These are phyloP conservation scores for Hirtodrosophila confusa DNA, from an alignment of 2,888 invertebrate genomes.

Conservation along the genomic window DNA sequence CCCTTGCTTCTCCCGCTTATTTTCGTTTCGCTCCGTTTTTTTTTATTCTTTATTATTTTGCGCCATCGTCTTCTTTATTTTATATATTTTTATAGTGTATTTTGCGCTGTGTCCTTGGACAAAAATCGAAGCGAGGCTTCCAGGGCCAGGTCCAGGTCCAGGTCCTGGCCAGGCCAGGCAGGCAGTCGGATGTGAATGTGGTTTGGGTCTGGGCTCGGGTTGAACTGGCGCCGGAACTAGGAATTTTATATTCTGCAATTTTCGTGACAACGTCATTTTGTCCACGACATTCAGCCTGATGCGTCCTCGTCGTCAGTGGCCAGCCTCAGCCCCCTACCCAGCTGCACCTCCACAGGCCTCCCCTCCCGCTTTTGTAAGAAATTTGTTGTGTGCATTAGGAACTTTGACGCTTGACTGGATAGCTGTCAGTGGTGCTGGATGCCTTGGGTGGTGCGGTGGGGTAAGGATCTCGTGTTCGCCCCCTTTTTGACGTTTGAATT, in stretches of 20 bases:
- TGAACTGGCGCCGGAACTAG: slow-evolving; percentile 67
- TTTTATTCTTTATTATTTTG: slow-evolving; percentile 45
- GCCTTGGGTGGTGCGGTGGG: slow-evolving; percentile 17
- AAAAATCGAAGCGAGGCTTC: slow-evolving; percentile 66
- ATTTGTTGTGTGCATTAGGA: slow-evolving; percentile 82
- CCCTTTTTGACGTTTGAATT: slow-evolving; percentile 79
- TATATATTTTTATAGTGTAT: slow-evolving; percentile 74
- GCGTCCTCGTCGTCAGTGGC: slow-evolving; percentile 63
- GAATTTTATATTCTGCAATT: slow-evolving; percentile 82
- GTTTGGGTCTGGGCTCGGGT: slow-evolving; percentile 45
- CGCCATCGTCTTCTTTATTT: slow-evolving; percentile 53
- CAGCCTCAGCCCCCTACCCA: slow-evolving; percentile 29
- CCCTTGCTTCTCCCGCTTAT: slow-evolving; percentile 19
- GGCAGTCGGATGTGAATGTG: slow-evolving; percentile 61
- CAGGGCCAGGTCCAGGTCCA: slow-evolving; percentile 8
- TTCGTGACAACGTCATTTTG: slow-evolving; percentile 82
- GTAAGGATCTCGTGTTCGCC: slow-evolving; percentile 35
- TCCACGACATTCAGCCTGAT: slow-evolving; percentile 81
- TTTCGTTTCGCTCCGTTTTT: slow-evolving; percentile 32
- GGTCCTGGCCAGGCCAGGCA: not conserved
- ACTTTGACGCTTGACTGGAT: slow-evolving; percentile 83
- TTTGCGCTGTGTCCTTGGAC: slow-evolving; percentile 69
- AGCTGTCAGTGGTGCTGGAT: slow-evolving; percentile 69
- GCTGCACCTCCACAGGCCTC: slow-evolving; percentile 6
- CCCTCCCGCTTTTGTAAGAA: slow-evolving; percentile 62